Percentiles rank a stretch among this genome's conserved stretches.
Conservation (phyloP, 2,888 invertebrate genomes). For the Parnassius orleans region DNA sequence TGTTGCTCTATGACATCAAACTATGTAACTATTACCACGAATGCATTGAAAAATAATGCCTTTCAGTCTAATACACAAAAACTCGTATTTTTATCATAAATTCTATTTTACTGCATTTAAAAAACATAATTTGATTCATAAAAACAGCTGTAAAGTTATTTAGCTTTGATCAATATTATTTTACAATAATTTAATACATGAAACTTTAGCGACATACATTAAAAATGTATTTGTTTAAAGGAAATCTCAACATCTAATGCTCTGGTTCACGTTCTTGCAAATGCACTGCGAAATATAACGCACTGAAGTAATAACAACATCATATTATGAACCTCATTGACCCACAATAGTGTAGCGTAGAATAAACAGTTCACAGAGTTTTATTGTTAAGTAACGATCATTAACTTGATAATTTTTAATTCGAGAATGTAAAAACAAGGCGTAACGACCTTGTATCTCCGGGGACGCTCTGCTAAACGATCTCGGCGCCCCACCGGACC, state of each 20-base stretch:
- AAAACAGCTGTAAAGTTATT: too few species aligned
- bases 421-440: constrained; percentile 73
- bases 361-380: constrained; percentile 62
- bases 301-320: constrained; percentile 42
- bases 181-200: too few species aligned
- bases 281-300: constrained; percentile 21
- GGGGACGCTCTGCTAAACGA: constrained; percentile 50
- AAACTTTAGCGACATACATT: too few species aligned
- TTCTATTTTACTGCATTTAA: too few species aligned
- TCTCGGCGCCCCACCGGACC: constrained; percentile 68
- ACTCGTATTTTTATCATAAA: too few species aligned
- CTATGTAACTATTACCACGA: too few species aligned
- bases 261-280: constrained; percentile 18
- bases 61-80: too few species aligned
- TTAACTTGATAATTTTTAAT: constrained; percentile 59
- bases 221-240: too few species aligned
- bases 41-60: too few species aligned
- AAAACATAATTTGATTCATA: too few species aligned
- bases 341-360: constrained; percentile 54
- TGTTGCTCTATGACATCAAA: too few species aligned
- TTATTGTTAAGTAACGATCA: constrained; percentile 68
- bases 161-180: too few species aligned
- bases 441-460: constrained; percentile 58
- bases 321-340: constrained; percentile 52
- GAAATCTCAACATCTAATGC: background rate